Percentiles rank a stretch among this genome's conserved stretches.
Evolutionary conservation across 1,140 invertebrate genomes (phyloP).

Genomic region (Hylyphantes graminicola): DNA sequence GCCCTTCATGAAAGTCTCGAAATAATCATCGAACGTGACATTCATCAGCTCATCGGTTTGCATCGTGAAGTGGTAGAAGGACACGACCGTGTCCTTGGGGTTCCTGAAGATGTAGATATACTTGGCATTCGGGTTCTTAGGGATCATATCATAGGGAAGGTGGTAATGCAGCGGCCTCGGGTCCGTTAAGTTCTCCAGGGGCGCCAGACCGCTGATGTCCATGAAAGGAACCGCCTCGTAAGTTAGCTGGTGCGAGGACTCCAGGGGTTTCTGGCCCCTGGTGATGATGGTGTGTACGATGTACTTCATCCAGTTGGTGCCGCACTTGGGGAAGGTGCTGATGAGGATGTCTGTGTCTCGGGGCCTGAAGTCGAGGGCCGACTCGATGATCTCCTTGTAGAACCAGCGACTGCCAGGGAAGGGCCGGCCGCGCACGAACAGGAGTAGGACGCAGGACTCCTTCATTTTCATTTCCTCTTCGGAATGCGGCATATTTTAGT

Average conservation of each 20-base stretch:
- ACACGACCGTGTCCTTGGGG: conserved; percentile 63
- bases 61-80: conserved; percentile 62
- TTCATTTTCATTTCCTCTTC: conserved; percentile 39
- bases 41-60: conserved; percentile 50
- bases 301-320: conserved; percentile 63
- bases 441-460: conserved; percentile 41
- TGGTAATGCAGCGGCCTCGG: conserved; percentile 59
- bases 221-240: conserved; percentile 56
- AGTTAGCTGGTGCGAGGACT: conserved; percentile 49
- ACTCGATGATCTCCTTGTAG: conserved; percentile 56
- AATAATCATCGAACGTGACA: conserved; percentile 56
- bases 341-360: conserved; percentile 62
- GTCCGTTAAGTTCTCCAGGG: conserved; percentile 29
- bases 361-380: conserved; percentile 58
- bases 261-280: conserved; percentile 31
- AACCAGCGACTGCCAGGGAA: conserved; percentile 53
- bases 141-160: conserved; percentile 57
- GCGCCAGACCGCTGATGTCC: conserved; percentile 55
- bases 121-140: conserved; percentile 55
- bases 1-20: conserved; percentile 57
- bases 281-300: conserved; percentile 59
- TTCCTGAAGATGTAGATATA: conserved; percentile 64
- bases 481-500: conserved; percentile 10
- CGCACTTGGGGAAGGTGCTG: conserved; percentile 63
- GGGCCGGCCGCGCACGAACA: conserved; percentile 36